phyloP scores from a whole-genome alignment of 2,113 vertebrate species.

The Oceanites oceanicus region DNA sequence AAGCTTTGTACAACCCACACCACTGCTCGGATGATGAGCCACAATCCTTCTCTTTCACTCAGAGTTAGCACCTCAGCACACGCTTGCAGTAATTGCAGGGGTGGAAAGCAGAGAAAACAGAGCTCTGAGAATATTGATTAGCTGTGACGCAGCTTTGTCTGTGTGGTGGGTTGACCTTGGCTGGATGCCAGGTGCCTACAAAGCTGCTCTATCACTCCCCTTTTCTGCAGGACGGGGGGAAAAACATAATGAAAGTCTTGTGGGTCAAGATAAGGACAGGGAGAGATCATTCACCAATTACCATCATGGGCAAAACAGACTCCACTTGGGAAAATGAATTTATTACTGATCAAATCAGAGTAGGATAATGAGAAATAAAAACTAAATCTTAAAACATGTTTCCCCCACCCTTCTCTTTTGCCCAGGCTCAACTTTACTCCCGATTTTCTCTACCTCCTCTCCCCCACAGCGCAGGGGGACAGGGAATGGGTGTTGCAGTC shows the following conservation, averaged over 20 bases:
- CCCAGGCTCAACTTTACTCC: neutral
- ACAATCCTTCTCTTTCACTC: neutral
- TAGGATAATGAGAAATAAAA: neutral
- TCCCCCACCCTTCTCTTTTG: neutral
- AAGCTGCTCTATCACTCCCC: neutral
- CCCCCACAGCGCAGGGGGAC: rapidly evolving
- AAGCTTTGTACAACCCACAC: neutral
- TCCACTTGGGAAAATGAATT: neutral
- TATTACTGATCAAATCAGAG: neutral
- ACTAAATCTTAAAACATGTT: neutral
- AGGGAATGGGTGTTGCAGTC: neutral
- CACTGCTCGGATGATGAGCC: neutral
- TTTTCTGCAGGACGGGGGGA: neutral
- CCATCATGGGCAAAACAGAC: neutral
- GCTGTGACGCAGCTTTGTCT: neutral
- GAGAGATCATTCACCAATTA: neutral
- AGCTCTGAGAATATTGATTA: neutral
- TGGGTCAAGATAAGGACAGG: neutral
- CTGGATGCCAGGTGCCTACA: neutral
- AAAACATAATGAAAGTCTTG: neutral
- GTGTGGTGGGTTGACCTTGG: neutral
- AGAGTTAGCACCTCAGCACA: neutral
- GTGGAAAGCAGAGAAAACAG: neutral
- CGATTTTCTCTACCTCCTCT: neutral
- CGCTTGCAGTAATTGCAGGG: neutral